These are phyloP conservation scores for Nannospalax galili DNA, from an alignment of 2,113 vertebrate genomes.

Conservation along the genomic window DNA sequence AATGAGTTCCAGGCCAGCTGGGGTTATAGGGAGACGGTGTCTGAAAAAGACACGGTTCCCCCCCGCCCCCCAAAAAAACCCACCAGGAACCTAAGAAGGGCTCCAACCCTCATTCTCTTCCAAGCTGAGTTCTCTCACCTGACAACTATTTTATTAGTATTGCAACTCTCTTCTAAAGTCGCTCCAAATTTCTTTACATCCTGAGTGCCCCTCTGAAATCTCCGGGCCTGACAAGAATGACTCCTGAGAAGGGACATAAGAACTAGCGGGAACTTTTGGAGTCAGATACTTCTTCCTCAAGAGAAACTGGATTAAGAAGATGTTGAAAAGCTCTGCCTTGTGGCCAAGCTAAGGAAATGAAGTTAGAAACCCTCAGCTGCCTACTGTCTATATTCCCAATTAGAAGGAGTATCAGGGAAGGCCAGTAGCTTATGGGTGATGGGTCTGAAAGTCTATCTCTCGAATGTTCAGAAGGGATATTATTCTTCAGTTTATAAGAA, in stretches of 20 bases:
- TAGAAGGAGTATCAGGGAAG: not conserved
- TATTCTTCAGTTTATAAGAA: conserved; percentile 37
- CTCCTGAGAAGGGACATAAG: not conserved
- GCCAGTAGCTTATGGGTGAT: not conserved
- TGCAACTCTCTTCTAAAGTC: conserved; percentile 24
- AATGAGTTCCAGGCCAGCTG: too few species aligned
- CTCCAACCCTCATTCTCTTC: conserved; percentile 27
- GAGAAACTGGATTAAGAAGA: not conserved
- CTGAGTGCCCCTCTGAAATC: not conserved
- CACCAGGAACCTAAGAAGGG: not conserved
- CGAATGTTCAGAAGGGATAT: not conserved
- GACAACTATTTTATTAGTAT: conserved; percentile 55
- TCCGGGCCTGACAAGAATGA: conserved; percentile 44
- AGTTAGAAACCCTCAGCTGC: not conserved
- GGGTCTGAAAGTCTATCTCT: not conserved
- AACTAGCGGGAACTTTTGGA: not conserved
- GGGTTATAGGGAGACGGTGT: too few species aligned
- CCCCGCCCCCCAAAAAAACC: too few species aligned
- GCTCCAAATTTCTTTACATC: conserved; percentile 12
- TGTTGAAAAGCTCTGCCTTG: not conserved
- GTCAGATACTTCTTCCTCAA: not conserved
- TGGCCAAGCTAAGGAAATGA: not conserved
- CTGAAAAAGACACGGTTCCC: too few species aligned
- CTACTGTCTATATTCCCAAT: not conserved
- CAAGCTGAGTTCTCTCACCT: conserved; percentile 8